phyloP scores from a whole-genome alignment of 2,888 invertebrate genomes.

The Agrypnus murinus region DNA sequence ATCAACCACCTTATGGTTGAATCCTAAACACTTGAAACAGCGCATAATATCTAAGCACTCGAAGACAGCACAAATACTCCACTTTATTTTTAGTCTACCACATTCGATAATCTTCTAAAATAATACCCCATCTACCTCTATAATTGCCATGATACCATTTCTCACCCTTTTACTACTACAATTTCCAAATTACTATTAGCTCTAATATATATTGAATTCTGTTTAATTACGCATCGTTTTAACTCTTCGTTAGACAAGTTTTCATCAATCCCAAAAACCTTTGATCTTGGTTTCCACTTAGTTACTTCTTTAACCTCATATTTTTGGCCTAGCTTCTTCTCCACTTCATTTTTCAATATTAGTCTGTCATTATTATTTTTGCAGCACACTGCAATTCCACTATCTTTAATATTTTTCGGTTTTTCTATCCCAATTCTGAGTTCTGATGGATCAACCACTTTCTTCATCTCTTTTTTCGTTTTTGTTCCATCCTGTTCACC shows the following conservation, averaged over 20 bases:
- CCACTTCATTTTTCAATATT: background rate
- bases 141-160: conserved; percentile 10
- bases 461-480: conserved; percentile 4
- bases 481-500: too few species aligned
- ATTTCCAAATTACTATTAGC: conserved; percentile 8
- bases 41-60: conserved; percentile 4
- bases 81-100: background rate
- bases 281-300: conserved; percentile 4
- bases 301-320: conserved; percentile 4
- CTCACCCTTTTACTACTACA: conserved; percentile 11
- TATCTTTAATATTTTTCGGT: background rate
- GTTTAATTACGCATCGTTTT: conserved; percentile 11
- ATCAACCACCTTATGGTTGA: conserved; percentile 10
- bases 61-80: background rate
- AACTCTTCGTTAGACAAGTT: background rate
- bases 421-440: conserved; percentile 7
- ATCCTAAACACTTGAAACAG: conserved; percentile 5
- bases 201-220: background rate
- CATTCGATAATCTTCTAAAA: too few species aligned
- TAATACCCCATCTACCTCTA: background rate
- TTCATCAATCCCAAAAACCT: conserved; percentile 11
- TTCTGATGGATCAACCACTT: background rate
- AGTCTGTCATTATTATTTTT: conserved; percentile 7
- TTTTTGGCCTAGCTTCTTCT: background rate
- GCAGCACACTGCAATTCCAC: conserved; percentile 1